Conservation (phyloP, 2,797 vertebrate species). For the Tangara arthus region DNA sequence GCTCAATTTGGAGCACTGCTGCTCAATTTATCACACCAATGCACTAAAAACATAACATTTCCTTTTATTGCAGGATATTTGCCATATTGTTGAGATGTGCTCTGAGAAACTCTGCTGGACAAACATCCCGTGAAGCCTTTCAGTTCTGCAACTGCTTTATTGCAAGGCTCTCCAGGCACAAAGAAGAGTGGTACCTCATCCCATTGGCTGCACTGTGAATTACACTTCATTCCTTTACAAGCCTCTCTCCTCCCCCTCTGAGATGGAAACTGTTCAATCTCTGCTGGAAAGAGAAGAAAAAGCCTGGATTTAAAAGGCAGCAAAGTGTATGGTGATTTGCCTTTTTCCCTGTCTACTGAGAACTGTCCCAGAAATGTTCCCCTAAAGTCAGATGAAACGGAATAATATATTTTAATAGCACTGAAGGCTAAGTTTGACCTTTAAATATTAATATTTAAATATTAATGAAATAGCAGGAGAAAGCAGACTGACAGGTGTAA, state of each 20-base stretch:
- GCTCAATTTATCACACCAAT: background rate
- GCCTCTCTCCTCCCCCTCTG: background rate
- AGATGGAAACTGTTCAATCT: background rate
- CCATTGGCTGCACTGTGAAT: background rate
- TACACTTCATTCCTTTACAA: background rate
- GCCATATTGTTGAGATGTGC: background rate
- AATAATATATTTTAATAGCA: conserved; percentile 69
- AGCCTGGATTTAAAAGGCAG: background rate
- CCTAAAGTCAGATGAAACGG: conserved; percentile 43
- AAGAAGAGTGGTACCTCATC: background rate
- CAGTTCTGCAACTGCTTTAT: background rate
- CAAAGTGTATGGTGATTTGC: background rate
- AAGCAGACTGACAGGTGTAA: conserved; percentile 75
- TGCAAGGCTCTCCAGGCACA: background rate
- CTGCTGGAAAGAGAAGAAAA: background rate
- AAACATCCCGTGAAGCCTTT: background rate
- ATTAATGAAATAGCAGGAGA: conserved; percentile 72
- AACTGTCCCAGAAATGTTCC: background rate
- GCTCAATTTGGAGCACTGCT: background rate
- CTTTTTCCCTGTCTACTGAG: background rate
- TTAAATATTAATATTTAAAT: conserved; percentile 77
- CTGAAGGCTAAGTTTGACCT: conserved; percentile 69
- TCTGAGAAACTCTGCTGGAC: background rate
- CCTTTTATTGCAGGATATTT: background rate
- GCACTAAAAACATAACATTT: background rate